Evolutionary conservation across 2,113 vertebrate genomes (phyloP), one percentile per base, ranked within the genome.

Genomic region (Empidonax traillii): DNA sequence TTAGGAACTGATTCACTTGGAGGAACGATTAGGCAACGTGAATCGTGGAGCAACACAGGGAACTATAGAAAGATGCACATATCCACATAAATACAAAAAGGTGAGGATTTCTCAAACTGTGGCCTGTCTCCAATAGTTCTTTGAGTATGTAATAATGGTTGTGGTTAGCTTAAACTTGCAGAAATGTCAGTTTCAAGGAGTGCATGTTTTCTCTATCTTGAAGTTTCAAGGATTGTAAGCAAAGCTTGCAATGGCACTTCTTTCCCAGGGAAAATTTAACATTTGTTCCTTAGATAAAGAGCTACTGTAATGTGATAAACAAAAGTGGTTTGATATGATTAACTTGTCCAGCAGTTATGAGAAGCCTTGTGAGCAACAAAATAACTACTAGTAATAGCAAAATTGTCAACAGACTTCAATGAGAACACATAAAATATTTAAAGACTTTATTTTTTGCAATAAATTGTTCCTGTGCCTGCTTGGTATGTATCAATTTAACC

Each of bases 31-130:
- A 98, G 99, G 99, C 96, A 99, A 99, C 71, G 99, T 99, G 96
- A 99, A 99, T 97, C 98, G 99, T 95, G 99, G 99, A 95, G 99
- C 99, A 94, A 99, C 99, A 97, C 99, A 99, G 98, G 99, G 99
- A 97, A 99, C 99, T 97, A 99, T 99, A 98, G 99, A 99, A 98
- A 99, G 99, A 98, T 99, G 99, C 98, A 99, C 99, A 90, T 99
- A 99, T 85, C 99, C 99, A 96, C 99, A 99, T 98, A 99, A 99
- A 96, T 99, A 99, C 96, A 99, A 99, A 97, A 99, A 99, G 99
- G 99, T 99, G 97, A 99, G 98, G 43, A 39, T 90, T 78, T 90
- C 62, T 94, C 31, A 69, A 23, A 20, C 19, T 55, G 46, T 79
- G 65, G 37, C 28, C 46, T 87, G 12, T 35, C n/a, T 88, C 11